Evolutionary conservation across 2,797 vertebrate species (phyloP).

Genomic region (Podarcis lilfordi): DNA sequence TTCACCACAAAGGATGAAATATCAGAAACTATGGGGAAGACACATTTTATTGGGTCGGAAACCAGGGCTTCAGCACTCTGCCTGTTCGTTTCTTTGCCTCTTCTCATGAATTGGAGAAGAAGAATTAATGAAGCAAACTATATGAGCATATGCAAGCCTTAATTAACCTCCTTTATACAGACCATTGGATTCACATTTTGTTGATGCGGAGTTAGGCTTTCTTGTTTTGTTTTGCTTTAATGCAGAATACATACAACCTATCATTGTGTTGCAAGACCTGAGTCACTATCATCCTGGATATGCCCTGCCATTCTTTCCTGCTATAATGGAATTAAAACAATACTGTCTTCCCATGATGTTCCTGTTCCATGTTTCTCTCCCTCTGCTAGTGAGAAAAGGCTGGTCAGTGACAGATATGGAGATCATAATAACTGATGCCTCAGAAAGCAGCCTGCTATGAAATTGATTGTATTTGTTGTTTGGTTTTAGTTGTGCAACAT

Average conservation of each 20-base stretch:
- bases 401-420: accelerated
- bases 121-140: not conserved
- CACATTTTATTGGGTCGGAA: not conserved
- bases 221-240: too few relatives aligned
- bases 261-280: not conserved
- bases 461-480: not conserved
- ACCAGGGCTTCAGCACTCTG: not conserved
- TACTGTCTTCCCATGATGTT: not conserved
- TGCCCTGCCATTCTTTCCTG: not conserved
- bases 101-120: not conserved
- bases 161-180: not conserved
- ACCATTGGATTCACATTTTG: not conserved
- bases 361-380: accelerated
- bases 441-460: not conserved
- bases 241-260: not conserved
- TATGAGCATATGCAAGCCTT: not conserved
- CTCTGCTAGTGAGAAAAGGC: accelerated
- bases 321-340: not conserved
- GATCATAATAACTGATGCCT: conserved; percentile 16
- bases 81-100: not conserved
- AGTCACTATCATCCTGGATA: not conserved
- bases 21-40: not conserved
- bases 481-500: accelerated
- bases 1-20: not conserved
- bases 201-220: not conserved